Base-by-base conservation (phyloP, 2,888 invertebrate genomes). In the Meghimatium bilineatum region DNA sequence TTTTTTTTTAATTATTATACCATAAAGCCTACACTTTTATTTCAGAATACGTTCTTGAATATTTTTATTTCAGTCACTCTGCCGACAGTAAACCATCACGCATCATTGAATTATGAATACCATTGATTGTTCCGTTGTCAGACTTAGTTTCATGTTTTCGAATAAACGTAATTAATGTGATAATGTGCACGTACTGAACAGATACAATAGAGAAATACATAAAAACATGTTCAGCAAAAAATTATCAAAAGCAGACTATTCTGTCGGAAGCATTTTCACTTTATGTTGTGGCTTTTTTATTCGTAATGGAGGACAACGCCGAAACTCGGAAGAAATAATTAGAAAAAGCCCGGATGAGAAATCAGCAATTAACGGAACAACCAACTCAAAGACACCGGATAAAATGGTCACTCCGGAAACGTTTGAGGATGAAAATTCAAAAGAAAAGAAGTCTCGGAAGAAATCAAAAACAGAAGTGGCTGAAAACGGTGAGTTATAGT, bases 231-330 rank as follows among this genome's bases (percentile, higher is more conserved):
- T 85, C 67, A 82, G 78, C 44, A 78, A 74, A 72, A 85, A 85
- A 34, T 12, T 82, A 8, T 72, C 69, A 20, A 74, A 71, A 52
- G 81, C 74, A 1, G 81, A 71, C 72, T 81, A 85, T 77, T 66
- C 85, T 32, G 67, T 63, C 1, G 66, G 77, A n/a, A 85, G 72
- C 38, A 79, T 82, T 71, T 80, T 82, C 66, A 72, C 82, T 14
- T 60, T 78, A 29, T 85, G 85, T 74, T 83, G 83, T 34, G 85
- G 82, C 0, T 85, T 85, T 32, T 74, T 82, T 52, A n/a, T 66
- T 8, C n/a, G 56, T 20, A 34, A 20, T 20, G 26, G 38, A 10
- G n/a, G 34, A n/a, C n/a, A 23, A 36, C 69, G 76, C 5, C 26
- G 38, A 32, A 38, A 56, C 8, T 71, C 75, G n/a, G 80, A 76